These are phyloP conservation scores for Zophobas morio DNA, from an alignment of 1,140 invertebrate genomes.

Conservation along the genomic window DNA sequence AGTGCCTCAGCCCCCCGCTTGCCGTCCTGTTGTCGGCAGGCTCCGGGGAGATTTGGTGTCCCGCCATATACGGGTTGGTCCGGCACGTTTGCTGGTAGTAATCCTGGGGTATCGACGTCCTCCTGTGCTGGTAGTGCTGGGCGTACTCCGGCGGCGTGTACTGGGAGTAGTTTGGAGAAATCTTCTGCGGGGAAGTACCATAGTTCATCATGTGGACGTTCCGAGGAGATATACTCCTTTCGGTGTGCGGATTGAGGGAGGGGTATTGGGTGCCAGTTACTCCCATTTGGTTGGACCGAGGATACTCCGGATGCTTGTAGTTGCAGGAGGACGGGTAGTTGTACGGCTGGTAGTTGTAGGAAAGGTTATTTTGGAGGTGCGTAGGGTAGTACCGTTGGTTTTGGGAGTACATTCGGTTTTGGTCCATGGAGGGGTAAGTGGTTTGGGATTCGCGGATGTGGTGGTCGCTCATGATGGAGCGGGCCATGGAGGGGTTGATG, in stretches of 20 bases:
- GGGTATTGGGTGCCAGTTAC: conserved; percentile 44
- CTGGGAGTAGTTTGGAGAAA: conserved; percentile 53
- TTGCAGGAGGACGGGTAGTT: conserved; percentile 18
- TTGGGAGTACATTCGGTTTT: conserved; percentile 57
- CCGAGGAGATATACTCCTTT: conserved; percentile 57
- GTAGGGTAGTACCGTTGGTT: conserved; percentile 57
- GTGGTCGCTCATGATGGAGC: conserved; percentile 62
- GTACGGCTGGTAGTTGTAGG: conserved; percentile 54
- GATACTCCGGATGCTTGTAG: conserved; percentile 28
- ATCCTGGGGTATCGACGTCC: conserved; percentile 52
- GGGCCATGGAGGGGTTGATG: conserved; percentile 60
- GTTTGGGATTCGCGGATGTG: conserved; percentile 61
- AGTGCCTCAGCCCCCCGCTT: conserved; percentile 60
- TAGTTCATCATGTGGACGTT: conserved; percentile 57
- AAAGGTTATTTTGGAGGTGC: conserved; percentile 42
- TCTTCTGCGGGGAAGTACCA: conserved; percentile 54
- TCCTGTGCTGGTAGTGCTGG: conserved; percentile 65
- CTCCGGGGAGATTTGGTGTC: conserved; percentile 52
- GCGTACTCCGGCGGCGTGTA: conserved; percentile 62
- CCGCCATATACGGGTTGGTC: conserved; percentile 45
- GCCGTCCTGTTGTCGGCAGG: conserved; percentile 51
- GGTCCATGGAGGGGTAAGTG: conserved; percentile 57
- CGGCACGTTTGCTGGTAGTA: conserved; percentile 53
- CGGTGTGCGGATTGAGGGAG: conserved; percentile 45
- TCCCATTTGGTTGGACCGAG: conserved; percentile 53